These are phyloP conservation scores for Lysandra bellargus DNA, from an alignment of 2,888 invertebrate species.

Conservation along the genomic window DNA sequence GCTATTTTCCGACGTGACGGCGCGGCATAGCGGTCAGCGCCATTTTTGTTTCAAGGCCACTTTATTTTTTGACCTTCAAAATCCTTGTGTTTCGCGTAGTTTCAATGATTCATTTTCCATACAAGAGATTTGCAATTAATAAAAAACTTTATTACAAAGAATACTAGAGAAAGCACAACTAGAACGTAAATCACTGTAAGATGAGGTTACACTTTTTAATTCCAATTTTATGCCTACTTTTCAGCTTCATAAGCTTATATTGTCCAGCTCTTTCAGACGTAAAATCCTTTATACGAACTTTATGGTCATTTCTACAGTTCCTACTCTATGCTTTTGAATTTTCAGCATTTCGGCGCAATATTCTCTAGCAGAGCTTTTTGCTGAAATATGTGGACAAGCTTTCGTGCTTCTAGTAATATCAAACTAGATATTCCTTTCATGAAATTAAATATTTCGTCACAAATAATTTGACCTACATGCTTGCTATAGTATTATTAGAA, in stretches of 20 bases:
- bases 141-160: no score
- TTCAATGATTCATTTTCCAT: background rate
- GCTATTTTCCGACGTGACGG: constrained; percentile 11
- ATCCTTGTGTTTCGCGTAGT: background rate
- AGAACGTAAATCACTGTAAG: background rate
- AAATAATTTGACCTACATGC: background rate
- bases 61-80: background rate
- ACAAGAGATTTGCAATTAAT: no score
- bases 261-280: no score
- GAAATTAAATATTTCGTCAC: constrained; percentile 10
- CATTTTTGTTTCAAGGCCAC: constrained; percentile 4
- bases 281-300: background rate
- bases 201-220: background rate
- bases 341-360: background rate
- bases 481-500: background rate
- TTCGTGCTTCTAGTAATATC: background rate
- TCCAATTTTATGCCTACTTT: background rate
- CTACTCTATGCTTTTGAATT: constrained; percentile 4
- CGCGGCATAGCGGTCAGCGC: background rate
- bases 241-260: background rate
- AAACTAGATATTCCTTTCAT: constrained; percentile 7
- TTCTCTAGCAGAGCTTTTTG: constrained; percentile 10
- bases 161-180: background rate
- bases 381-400: background rate
- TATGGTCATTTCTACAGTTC: constrained; percentile 2